Percentiles rank a stretch among this genome's conserved stretches.
Evolutionary conservation across 1,140 invertebrate genomes (phyloP).

Genomic region (Trichogramma pretiosum): DNA sequence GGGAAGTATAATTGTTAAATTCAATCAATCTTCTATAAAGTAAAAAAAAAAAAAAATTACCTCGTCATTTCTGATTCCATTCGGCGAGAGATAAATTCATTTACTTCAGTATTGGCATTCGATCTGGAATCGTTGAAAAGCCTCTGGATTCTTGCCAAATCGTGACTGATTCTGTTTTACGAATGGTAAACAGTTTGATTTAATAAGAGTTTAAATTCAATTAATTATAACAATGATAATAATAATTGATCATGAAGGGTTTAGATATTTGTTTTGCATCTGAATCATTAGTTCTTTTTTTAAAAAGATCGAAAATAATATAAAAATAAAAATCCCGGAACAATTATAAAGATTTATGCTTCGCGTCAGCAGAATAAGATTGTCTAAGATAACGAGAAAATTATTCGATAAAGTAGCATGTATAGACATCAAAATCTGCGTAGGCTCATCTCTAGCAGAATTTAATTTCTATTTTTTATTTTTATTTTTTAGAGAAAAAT

Average conservation of each 20-base stretch:
- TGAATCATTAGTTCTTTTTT: background rate
- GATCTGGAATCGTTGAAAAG: conserved; percentile 55
- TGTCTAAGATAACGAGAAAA: too few relatives aligned
- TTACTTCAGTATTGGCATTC: conserved; percentile 45
- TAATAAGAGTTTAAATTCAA: too few relatives aligned
- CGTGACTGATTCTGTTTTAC: conserved; percentile 45
- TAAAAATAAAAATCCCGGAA: too few relatives aligned
- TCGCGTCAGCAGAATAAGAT: too few relatives aligned
- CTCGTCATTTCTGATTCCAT: conserved; percentile 56
- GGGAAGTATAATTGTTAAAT: conserved; percentile 14
- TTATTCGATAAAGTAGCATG: too few relatives aligned
- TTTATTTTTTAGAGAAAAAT: too few relatives aligned
- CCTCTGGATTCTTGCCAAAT: conserved; percentile 67
- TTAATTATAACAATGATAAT: too few relatives aligned
- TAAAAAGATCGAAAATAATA: too few relatives aligned
- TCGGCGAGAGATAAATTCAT: conserved; percentile 52
- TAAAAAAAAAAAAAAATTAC: conserved; percentile 29
- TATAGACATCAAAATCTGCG: too few relatives aligned
- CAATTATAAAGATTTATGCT: too few relatives aligned
- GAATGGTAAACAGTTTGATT: conserved; percentile 3
- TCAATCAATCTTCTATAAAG: conserved; percentile 20
- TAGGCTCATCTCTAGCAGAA: too few relatives aligned
- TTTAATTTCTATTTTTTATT: too few relatives aligned
- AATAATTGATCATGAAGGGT: background rate
- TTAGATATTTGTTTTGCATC: background rate